Evolutionary conservation across 2,888 invertebrate genomes (phyloP), one percentile per base, ranked within the genome.

Genomic region (Mythimna pallens): DNA sequence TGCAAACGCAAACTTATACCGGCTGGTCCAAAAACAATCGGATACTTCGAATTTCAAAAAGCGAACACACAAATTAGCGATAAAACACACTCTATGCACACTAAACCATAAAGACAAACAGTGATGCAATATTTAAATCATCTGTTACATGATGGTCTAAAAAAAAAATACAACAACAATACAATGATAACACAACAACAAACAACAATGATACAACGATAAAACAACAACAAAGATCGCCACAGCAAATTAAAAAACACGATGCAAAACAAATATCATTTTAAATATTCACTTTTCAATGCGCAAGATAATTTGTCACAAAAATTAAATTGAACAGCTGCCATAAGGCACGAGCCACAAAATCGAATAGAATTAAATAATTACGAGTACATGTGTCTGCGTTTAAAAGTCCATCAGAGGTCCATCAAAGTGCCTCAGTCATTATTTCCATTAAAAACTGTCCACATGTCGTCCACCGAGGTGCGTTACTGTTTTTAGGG

Each of bases 311-410:
- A 81, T 85, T 82, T 84, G 81, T 81, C 68, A 69, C 68, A 61
- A 62, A 72, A 84, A 85, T 70, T 50, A 78, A 77, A 78, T 73
- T 59, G 62, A 52, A 65, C 82, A 86, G 77, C 75, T 84, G 87
- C 4, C 73, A 77, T 71, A 76, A 50, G 34, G 70, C 76, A 70
- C 69, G 76, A 61, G 80, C 62, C 71, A 73, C 40, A 81, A 84
- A 84, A 88, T 86, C 80, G 73, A 82, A 80, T 76, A 63, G 64
- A 77, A 81, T 81, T 83, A 83, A 88, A 88, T 89, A 93, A 92
- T 93, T 93, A 89, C 79, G 83, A 88, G 65, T 87, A 88, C 90
- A 90, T 89, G 89, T 86, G 92, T 78, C 69, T 43, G 69, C 92
- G 87, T 91, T 93, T 93, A 93, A 91, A 93, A 93, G 80, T 50